phyloP scores from a whole-genome alignment of 2,797 vertebrate genomes.

The Psittacula derbiana region DNA sequence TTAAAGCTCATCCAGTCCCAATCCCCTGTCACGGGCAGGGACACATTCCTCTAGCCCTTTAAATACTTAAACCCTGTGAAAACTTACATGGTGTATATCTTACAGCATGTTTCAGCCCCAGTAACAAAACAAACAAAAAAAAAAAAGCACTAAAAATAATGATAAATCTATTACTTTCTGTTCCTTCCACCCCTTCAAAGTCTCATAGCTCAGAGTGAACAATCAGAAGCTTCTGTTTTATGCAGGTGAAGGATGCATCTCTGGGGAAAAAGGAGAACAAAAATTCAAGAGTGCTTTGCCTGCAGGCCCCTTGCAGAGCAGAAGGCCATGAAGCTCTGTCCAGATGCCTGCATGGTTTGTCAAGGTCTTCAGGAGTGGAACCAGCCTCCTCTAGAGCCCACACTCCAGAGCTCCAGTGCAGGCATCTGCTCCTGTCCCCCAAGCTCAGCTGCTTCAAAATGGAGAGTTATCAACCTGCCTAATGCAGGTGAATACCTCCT shows the following conservation, averaged over 20 bases:
- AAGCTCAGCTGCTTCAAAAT: accelerated
- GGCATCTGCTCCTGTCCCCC: not conserved
- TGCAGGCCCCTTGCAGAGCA: not conserved
- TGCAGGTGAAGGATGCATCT: not conserved
- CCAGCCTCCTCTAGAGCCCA: not conserved
- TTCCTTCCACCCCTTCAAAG: not conserved
- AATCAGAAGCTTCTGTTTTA: not conserved
- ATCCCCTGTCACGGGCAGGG: not conserved
- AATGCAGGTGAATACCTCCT: not conserved
- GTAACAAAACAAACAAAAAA: not conserved
- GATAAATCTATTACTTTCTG: not conserved
- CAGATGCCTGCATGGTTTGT: not conserved
- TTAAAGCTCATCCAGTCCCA: not conserved
- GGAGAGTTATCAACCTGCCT: not conserved
- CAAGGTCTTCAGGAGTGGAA: not conserved
- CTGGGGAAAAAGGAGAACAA: not conserved
- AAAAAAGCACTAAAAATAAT: not conserved
- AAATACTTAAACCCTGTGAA: not conserved
- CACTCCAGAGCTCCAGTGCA: not conserved
- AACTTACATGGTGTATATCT: not conserved
- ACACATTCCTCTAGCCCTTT: not conserved
- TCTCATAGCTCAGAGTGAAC: not conserved
- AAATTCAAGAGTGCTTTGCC: not conserved
- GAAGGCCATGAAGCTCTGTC: not conserved
- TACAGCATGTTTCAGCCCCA: not conserved